Base-by-base conservation (phyloP, 1,140 invertebrate species). In the Hermetia illucens region DNA sequence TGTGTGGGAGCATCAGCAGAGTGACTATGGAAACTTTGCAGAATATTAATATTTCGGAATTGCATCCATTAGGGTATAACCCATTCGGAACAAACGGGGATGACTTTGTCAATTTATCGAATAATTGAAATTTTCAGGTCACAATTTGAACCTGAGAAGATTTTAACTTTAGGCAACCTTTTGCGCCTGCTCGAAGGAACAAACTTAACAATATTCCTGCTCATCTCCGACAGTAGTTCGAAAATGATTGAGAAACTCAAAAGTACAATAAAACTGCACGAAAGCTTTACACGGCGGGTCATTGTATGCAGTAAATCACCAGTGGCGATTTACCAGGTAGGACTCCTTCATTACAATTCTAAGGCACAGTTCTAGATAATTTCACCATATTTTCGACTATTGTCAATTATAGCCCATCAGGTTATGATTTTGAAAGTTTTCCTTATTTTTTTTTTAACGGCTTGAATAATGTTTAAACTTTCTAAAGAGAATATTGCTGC, bases 51-150 rank as follows among this genome's bases (percentile, higher is more conserved):
- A 53, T 61, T 29, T 48, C 47, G 1, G 52, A 55, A 33, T 45
- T 51, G 13, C 57, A 61, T 53, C 58, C 58, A 5, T 46, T 61
- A 46, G 49, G 58, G 58, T 61, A 47, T 32, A 38, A 8, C 30
- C 16, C 16, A 30, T 24, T 35, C 9, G 21, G n/a, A 19, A n/a
- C 21, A 31, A 32, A 16, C n/a, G 24, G 17, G 12, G 17, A 13
- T 32, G 13, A 32, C 17, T 32, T 32, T 32, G 8, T 13, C 30
- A 8, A 6, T 34, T 6, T 10, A n/a, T n/a, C n/a, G n/a, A n/a
- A n/a, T n/a, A n/a, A n/a, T n/a, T n/a, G n/a, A n/a, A n/a, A n/a
- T 5, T 25, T 42, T 25, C 19, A 60, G 57, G 15, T 48, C 49
- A 5, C 52, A 61, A 27, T 60, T 49, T 29, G 52, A 55, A 9